Evolutionary conservation across 2,113 vertebrate genomes (phyloP).

Genomic region (Heptranchias perlo): DNA sequence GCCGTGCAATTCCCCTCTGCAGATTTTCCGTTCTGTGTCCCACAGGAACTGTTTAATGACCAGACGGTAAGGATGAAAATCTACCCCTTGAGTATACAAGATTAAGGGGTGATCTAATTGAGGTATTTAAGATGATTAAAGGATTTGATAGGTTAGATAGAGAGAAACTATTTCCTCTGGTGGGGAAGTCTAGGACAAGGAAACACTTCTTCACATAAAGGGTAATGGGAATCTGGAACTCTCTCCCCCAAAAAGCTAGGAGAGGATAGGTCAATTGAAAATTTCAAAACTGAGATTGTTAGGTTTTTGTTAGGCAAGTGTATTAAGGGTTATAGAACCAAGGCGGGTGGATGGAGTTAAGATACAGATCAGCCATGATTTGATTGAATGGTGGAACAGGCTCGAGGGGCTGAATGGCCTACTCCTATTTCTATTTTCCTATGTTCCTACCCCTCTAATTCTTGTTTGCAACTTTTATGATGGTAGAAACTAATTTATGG

Average conservation of each 20-base stretch:
- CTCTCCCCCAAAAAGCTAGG: neutral
- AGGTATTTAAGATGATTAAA: neutral
- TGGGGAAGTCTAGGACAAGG: neutral
- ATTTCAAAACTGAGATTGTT: no score
- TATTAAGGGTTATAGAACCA: no score
- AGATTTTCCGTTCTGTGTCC: neutral
- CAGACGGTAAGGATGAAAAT: neutral
- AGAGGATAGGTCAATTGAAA: no score
- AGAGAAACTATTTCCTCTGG: neutral
- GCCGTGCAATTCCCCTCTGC: neutral
- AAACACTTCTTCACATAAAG: no score
- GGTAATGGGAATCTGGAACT: neutral
- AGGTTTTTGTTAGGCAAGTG: no score
- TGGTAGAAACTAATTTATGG: neutral
- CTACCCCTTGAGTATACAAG: neutral
- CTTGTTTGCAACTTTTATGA: neutral
- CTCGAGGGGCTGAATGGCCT: no score
- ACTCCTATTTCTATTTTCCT: no score
- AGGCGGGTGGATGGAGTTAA: no score
- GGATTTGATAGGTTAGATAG: neutral
- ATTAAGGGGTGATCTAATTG: neutral
- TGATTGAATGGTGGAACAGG: no score
- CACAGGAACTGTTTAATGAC: neutral
- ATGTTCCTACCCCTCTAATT: no score
- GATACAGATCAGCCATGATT: no score